Base-by-base conservation (phyloP, 2,113 vertebrate genomes). In the Nettapus auritus region DNA sequence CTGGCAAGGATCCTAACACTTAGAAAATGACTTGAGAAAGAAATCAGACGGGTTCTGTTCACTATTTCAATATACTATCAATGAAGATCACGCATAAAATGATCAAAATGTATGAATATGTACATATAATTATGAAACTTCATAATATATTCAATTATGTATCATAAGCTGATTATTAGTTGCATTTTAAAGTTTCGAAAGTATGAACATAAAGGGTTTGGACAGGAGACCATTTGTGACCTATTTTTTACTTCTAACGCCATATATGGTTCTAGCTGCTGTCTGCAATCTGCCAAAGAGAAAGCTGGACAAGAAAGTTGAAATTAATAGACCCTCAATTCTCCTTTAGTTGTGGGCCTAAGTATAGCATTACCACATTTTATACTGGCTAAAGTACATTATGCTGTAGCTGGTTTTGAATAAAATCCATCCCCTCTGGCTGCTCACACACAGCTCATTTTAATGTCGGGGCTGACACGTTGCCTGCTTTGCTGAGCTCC, bases 221-320 rank as follows among this genome's bases (percentile, higher is more conserved):
- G 80, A 94, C 34, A 44, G 42, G 28, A 96, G 89, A 69, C 33
- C 46, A 21, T 29, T 78, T 80, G 60, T 0, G 2, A 91, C 14
- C 16, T 80, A 25, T 82, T 92, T 92, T 80, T 86, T 60, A 82
- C 93, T 89, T 95, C 94, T 14, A 90, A 91, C 57, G 16, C 80
- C 88, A 73, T 97, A 88, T 93, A 96, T 86, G 88, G 90, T 88
- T 95, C 84, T 79, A 31, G 34, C 14, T 88, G 80, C 33, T 89
- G 68, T 71, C 96, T 96, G 82, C 52, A 87, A 93, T 91, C 36
- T 83, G 88, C 57, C 85, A 95, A 89, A 94, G 68, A 77, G 89
- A 89, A 95, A 97, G 84, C 29, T 93, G 83, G 75, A 96, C 70
- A 93, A 97, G 95, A 94, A 96, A 96, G 73, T 63, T 86, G 33